A percentile compares a stretch with the other conserved stretches of the same genome.
Conservation (phyloP, 2,888 invertebrate genomes). For the Scaptodrosophila latifasciaeformis region DNA sequence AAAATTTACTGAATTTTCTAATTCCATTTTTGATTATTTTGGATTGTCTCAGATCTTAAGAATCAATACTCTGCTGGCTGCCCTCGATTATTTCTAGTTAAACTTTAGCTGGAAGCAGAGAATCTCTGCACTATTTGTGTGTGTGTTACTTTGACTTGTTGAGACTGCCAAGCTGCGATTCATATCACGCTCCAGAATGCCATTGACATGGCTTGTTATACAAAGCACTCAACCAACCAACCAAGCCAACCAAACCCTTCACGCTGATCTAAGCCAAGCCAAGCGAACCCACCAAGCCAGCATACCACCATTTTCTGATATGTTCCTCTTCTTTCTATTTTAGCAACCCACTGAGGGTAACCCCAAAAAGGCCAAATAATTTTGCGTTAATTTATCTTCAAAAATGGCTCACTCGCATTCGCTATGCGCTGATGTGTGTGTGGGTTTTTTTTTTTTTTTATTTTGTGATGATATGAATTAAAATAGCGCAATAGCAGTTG, state of each 20-base stretch:
- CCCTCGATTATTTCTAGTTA: no score
- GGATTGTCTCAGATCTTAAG: no score
- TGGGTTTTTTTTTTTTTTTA: neutral
- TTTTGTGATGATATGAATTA: neutral
- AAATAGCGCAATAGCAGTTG: neutral
- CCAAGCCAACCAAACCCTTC: neutral
- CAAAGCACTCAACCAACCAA: conserved; percentile 25
- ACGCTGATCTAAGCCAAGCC: neutral
- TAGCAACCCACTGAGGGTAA: no score
- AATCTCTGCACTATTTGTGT: neutral
- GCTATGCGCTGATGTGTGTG: conserved; percentile 36
- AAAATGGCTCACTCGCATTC: conserved; percentile 22
- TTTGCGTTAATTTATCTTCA: conserved; percentile 44
- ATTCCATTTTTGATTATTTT: no score
- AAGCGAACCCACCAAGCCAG: neutral
- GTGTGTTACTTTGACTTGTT: neutral
- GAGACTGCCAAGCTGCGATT: conserved; percentile 22
- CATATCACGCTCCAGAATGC: conserved; percentile 35
- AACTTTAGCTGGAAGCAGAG: no score
- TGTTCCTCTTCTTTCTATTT: no score
- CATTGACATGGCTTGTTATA: conserved; percentile 35
- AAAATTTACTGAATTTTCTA: no score
- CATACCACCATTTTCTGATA: no score
- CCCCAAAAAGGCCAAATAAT: conserved; percentile 29
- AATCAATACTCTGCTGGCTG: no score